Evolutionary conservation across 2,797 vertebrate species (phyloP), one percentile per base, ranked within the genome.

Genomic region (Brachyalestes nurse): DNA sequence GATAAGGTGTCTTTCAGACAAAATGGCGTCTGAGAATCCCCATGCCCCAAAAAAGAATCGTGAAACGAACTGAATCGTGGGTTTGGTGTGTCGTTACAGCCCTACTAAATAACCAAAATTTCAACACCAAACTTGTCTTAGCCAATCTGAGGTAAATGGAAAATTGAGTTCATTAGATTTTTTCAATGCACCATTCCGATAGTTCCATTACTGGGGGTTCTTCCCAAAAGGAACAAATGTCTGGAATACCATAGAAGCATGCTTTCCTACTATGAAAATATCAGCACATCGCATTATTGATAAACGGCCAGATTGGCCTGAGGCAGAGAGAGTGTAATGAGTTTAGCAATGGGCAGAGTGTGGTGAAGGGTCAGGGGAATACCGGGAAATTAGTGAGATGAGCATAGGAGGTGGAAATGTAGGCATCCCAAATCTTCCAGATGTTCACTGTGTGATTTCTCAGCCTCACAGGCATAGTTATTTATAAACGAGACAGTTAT

Each of bases 401-500:
- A 23, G n/a, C 2, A 1, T 66, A 49, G 77, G 61, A 21, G 34
- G 53, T 73, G 55, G 25, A 64, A 34, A 57, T 25, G 23, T 58
- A 64, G 64, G 6, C 58, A 47, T 79, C 75, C 70, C 70, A 75
- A 78, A 77, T 60, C 73, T 77, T 80, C 67, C 78, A 84, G 78
- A 79, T 81, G 83, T 83, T 84, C 57, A 21, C 45, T 16, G 47
- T 53, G 66, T 75, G 66, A 64, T 79, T 71, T 65, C 25, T 25
- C 28, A 38, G 38, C 17, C 60, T 77, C 57, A 6, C 47, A 38
- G 61, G 72, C 38, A 28, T 45, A 42, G 55, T 73, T 83, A 49
- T 83, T 79, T 34, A 70, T 69, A 81, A 78, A 76, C 25, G 25
- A 65, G 49, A 71, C 72, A 75, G 65, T 25, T 64, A 58, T 77